Evolutionary conservation across 2,888 invertebrate genomes (phyloP).

Genomic region (Lampropteryx suffumata): DNA sequence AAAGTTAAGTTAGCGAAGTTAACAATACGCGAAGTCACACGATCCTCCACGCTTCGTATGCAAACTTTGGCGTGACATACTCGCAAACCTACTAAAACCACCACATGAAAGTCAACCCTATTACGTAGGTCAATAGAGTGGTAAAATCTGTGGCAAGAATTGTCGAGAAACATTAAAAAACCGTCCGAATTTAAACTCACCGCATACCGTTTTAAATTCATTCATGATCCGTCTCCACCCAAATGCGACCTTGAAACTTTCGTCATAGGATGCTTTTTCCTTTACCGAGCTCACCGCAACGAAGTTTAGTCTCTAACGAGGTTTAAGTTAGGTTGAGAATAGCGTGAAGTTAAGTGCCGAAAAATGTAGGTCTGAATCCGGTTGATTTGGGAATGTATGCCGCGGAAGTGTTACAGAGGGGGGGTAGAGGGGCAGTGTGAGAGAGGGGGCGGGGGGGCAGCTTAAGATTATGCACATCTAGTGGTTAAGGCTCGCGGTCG

Average conservation of each 20-base stretch:
- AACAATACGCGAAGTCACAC: constrained; percentile 50
- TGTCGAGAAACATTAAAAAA: constrained; percentile 48
- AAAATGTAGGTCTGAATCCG: constrained; percentile 73
- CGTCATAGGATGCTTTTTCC: constrained; percentile 32
- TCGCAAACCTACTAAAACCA: constrained; percentile 43
- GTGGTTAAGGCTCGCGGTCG: constrained; percentile 37
- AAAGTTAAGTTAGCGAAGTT: constrained; percentile 49
- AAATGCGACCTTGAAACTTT: constrained; percentile 52
- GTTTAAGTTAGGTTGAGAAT: constrained; percentile 42
- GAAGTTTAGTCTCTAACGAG: constrained; percentile 31
- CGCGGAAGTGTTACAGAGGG: constrained; percentile 61
- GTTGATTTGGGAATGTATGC: constrained; percentile 73
- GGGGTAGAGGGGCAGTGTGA: constrained; percentile 53
- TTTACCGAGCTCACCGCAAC: neutral
- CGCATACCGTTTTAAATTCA: constrained; percentile 70
- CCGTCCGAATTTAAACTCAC: constrained; percentile 58
- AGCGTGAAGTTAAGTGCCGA: constrained; percentile 42
- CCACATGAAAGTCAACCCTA: constrained; percentile 31
- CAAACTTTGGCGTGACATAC: constrained; percentile 52
- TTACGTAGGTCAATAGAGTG: neutral
- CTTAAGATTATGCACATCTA: constrained; percentile 57
- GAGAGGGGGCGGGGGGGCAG: constrained; percentile 44
- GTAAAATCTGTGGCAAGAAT: constrained; percentile 13
- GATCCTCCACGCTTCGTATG: constrained; percentile 43
- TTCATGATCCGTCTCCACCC: constrained; percentile 46